phyloP scores from a whole-genome alignment of 1,140 invertebrate genomes.

The Drosophila asahinai region DNA sequence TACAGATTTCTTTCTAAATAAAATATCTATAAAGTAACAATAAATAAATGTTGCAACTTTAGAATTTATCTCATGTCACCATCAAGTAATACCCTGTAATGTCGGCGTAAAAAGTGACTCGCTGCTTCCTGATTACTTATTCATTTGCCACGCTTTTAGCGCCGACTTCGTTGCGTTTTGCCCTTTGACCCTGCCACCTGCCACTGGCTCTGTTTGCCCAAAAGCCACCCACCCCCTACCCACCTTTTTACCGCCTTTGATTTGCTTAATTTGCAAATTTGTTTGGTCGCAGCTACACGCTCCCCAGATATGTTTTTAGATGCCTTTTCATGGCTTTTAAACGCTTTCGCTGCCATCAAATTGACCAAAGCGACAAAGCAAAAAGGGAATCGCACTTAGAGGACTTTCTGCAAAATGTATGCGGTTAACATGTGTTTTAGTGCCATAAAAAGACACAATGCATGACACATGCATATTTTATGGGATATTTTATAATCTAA shows the following conservation, averaged over 20 bases:
- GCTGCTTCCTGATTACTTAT: slow-evolving; percentile 73
- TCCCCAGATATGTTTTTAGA: slow-evolving; percentile 25
- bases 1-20: neutral
- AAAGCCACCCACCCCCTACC: neutral
- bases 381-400: slow-evolving; percentile 32
- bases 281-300: slow-evolving; percentile 18
- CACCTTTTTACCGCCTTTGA: slow-evolving; percentile 57
- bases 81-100: slow-evolving; percentile 20
- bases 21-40: neutral
- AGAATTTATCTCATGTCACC: neutral
- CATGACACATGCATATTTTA: slow-evolving; percentile 78
- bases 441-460: slow-evolving; percentile 76
- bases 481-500: slow-evolving; percentile 83
- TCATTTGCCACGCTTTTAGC: slow-evolving; percentile 78
- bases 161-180: slow-evolving; percentile 49
- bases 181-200: slow-evolving; percentile 25
- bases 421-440: slow-evolving; percentile 73
- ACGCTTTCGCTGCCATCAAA: slow-evolving; percentile 69
- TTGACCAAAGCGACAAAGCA: slow-evolving; percentile 62
- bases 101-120: slow-evolving; percentile 39
- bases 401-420: slow-evolving; percentile 19
- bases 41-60: too few species aligned
- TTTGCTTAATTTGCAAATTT: slow-evolving; percentile 82
- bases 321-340: slow-evolving; percentile 77
- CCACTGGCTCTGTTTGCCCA: neutral